Conservation (phyloP, 2,113 vertebrate genomes). For the Gambusia holbrooki region DNA sequence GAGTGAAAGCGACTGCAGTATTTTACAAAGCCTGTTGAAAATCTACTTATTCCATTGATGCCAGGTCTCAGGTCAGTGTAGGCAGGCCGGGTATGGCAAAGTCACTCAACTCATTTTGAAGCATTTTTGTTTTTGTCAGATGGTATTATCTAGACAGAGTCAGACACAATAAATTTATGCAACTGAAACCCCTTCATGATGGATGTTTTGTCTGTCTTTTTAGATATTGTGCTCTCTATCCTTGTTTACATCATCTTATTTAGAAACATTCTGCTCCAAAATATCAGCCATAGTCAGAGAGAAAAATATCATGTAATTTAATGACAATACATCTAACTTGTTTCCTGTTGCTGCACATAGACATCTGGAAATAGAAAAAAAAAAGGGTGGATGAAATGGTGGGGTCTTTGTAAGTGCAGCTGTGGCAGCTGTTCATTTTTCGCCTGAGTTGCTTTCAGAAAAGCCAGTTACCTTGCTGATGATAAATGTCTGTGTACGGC, state of each 20-base stretch:
- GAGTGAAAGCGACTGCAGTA: not conserved
- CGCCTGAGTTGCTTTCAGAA: constrained; percentile 82
- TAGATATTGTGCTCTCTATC: constrained; percentile 13
- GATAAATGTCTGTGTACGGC: constrained; percentile 80
- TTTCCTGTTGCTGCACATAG: constrained; percentile 58
- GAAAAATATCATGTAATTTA: constrained; percentile 55
- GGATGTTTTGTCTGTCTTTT: not conserved
- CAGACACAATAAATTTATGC: not conserved
- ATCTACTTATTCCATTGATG: not conserved
- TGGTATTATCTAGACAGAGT: not conserved
- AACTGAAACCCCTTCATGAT: not conserved
- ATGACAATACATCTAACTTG: constrained; percentile 61
- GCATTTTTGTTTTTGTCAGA: not conserved
- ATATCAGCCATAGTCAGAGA: constrained; percentile 28
- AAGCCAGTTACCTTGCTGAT: constrained; percentile 82
- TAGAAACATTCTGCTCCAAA: constrained; percentile 18
- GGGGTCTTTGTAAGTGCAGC: constrained; percentile 58
- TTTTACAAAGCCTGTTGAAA: not conserved
- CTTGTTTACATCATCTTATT: not conserved
- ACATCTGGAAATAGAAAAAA: constrained; percentile 28
- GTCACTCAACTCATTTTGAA: not conserved
- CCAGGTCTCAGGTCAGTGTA: not conserved
- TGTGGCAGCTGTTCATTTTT: constrained; percentile 92
- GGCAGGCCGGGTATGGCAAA: not conserved
- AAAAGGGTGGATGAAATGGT: constrained; percentile 40